Conservation (phyloP, 2,888 invertebrate species). For the Apodemia duryi region DNA sequence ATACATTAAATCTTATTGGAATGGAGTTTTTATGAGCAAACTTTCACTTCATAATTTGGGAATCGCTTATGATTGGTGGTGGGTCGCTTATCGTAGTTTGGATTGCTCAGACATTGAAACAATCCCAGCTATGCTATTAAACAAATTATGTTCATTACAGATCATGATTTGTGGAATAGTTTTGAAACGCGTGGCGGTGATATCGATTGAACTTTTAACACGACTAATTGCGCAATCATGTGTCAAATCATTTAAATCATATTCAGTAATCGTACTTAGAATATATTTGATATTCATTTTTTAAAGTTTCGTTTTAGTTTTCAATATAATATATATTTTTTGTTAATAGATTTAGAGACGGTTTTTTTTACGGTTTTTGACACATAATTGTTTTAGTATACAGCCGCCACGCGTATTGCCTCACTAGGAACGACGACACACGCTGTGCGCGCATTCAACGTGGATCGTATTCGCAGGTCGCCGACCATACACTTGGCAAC, state of each 20-base stretch:
- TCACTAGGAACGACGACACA: slow-evolving; percentile 76
- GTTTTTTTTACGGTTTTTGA: neutral
- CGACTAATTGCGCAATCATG: slow-evolving; percentile 26
- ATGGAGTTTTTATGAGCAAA: slow-evolving; percentile 33
- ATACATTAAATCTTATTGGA: slow-evolving; percentile 19
- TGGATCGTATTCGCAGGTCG: slow-evolving; percentile 68
- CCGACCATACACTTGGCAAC: slow-evolving; percentile 57
- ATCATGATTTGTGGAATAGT: slow-evolving; percentile 34
- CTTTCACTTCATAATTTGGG: slow-evolving; percentile 56
- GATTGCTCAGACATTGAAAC: slow-evolving; percentile 31
- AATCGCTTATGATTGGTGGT: slow-evolving; percentile 67
- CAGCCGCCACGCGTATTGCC: slow-evolving; percentile 40
- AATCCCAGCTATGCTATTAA: slow-evolving; percentile 39
- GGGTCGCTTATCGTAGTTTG: slow-evolving; percentile 48
- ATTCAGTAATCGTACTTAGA: neutral
- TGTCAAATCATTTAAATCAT: slow-evolving; percentile 17
- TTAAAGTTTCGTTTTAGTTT: too few relatives aligned
- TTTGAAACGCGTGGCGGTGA: slow-evolving; percentile 49
- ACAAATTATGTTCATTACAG: slow-evolving; percentile 22
- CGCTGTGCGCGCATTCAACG: slow-evolving; percentile 64
- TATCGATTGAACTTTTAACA: slow-evolving; percentile 25
- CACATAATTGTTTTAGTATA: slow-evolving; percentile 10
- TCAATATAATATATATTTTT: neutral
- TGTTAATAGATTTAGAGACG: neutral
- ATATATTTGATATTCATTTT: too few relatives aligned